phyloP scores from a whole-genome alignment of 2,888 invertebrate species.

The Ferrisia virgata region DNA sequence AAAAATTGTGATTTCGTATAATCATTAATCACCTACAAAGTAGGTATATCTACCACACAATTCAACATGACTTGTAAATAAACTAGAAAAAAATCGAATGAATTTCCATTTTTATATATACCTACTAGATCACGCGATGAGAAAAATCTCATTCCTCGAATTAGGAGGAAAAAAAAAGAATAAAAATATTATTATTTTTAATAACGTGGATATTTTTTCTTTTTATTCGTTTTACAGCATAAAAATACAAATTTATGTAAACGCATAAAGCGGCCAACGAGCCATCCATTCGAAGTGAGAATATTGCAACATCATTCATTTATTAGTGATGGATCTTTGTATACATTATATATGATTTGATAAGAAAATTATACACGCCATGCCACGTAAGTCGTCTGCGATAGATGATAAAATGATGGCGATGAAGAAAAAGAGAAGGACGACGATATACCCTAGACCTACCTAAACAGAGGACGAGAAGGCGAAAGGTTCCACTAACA shows the following conservation, averaged over 20 bases:
- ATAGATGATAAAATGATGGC: background rate
- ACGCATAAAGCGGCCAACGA: background rate
- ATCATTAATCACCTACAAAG: background rate
- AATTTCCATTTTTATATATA: background rate
- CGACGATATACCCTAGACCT: too few relatives aligned
- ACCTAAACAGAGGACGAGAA: background rate
- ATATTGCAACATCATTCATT: constrained; percentile 24
- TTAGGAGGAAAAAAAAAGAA: background rate
- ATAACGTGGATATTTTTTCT: background rate
- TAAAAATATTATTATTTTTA: background rate
- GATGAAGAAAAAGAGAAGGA: background rate
- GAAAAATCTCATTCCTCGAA: too few relatives aligned
- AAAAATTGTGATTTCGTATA: background rate
- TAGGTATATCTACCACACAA: too few relatives aligned
- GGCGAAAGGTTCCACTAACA: background rate
- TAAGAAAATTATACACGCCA: constrained; percentile 26
- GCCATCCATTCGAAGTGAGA: background rate
- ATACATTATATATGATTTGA: too few relatives aligned
- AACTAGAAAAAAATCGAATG: background rate
- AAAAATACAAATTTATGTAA: constrained; percentile 13
- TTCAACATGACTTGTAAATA: constrained; percentile 18
- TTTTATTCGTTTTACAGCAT: background rate
- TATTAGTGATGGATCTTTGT: background rate
- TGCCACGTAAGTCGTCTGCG: background rate
- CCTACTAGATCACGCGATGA: background rate